A percentile compares a stretch with the other conserved stretches of the same genome.
Conservation (phyloP, 2,888 invertebrate species). For the Lepidocyrtinus sp. region DNA sequence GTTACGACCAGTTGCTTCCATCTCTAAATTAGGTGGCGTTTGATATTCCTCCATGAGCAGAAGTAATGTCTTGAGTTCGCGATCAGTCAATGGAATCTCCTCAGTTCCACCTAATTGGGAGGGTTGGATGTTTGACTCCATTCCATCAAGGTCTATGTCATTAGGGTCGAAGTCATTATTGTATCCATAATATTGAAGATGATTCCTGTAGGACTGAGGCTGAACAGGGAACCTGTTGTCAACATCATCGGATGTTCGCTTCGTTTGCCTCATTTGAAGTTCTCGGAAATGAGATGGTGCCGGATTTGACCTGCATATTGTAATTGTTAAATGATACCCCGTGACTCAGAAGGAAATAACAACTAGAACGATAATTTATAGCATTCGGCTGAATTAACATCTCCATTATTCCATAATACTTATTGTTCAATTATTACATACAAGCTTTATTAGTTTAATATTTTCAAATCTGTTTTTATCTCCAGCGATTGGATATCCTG, state of each 20-base stretch:
- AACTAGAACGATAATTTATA: too few relatives aligned
- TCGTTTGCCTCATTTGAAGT: slow-evolving; percentile 40
- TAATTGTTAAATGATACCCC: too few relatives aligned
- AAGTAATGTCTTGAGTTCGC: slow-evolving; percentile 62
- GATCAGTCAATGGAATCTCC: slow-evolving; percentile 49
- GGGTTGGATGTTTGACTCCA: slow-evolving; percentile 3
- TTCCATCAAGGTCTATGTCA: slow-evolving; percentile 11
- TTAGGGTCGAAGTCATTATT: neutral
- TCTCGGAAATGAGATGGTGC: slow-evolving; percentile 61
- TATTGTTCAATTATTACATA: too few relatives aligned
- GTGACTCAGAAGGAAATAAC: too few relatives aligned
- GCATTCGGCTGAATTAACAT: too few relatives aligned
- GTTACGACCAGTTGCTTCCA: slow-evolving; percentile 5
- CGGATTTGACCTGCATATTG: too few relatives aligned
- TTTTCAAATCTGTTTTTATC: too few relatives aligned
- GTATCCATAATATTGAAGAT: slow-evolving; percentile 29
- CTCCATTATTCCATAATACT: too few relatives aligned
- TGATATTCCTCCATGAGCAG: slow-evolving; percentile 63
- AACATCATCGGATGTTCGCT: slow-evolving; percentile 25
- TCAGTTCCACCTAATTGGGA: neutral
- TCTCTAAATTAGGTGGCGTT: neutral
- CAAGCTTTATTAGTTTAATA: too few relatives aligned
- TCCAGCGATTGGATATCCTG: too few relatives aligned
- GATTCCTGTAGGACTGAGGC: slow-evolving; percentile 25
- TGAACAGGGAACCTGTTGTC: too few relatives aligned